Base-by-base conservation (phyloP, 2,113 vertebrate genomes). In the Ellobius talpinus region DNA sequence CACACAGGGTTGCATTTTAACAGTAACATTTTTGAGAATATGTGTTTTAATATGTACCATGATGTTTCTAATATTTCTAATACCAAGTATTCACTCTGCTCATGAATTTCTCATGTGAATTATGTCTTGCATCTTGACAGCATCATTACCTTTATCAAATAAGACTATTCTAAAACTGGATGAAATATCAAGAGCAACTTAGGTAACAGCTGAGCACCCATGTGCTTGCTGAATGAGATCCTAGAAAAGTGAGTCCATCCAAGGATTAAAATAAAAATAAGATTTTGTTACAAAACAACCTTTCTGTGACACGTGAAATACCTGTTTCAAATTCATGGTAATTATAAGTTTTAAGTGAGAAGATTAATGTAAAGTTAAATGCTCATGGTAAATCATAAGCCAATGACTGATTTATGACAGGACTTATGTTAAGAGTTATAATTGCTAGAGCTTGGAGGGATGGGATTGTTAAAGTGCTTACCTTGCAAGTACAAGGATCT, bases 41-140 rank as follows among this genome's bases (percentile, higher is more conserved):
- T 17, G 0, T 21, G 74, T 45, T 1, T 11, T 72, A 36, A 42
- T 47, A 50, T 68, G 10, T 79, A 42, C 19, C 8, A 78, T 17
- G 33, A 21, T 66, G 45, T 89, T 93, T 36, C 42, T 47, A 77
- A 77, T 24, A 66, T 85, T 94, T 94, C 72, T 76, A 66, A 77
- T 66, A 70, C 45, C 17, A 92, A 95, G 72, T 79, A 77, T 85
- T 90, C 13, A 70, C 29, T 96, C 47, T 78, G 50, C 13, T 87
- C 90, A 52, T 52, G 84, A 63, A 89, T 33, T 86, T 47, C 90
- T 11, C 17, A 78, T 89, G 78, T 82, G 73, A 72, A 58, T 89
- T 72, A 72, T 50, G 77, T 93, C 39, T 84, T 63, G n/a, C 21
- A 70, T 47, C 29, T 52, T 84, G 45, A 12, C 36, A 91, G 21